Percentiles rank a stretch among this genome's conserved stretches.
Evolutionary conservation across 2,797 vertebrate genomes (phyloP).

Genomic region (Tadarida brasiliensis): DNA sequence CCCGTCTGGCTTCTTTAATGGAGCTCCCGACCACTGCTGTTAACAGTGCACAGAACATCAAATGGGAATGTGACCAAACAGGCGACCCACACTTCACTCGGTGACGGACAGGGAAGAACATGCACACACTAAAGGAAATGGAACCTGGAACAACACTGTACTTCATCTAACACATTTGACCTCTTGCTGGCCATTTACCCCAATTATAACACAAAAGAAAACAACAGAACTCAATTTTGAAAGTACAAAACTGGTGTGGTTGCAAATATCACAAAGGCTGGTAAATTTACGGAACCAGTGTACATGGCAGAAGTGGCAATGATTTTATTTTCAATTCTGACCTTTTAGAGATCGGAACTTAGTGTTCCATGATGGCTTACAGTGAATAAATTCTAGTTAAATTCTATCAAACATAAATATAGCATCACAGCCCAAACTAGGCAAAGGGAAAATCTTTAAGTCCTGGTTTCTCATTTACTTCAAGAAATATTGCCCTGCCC

Average conservation of each 20-base stretch:
- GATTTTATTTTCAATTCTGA: background rate
- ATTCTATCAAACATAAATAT: background rate
- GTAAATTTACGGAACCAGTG: background rate
- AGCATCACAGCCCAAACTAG: constrained; percentile 5
- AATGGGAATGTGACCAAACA: background rate
- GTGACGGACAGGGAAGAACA: background rate
- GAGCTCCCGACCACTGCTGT: background rate
- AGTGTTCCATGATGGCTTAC: constrained; percentile 18
- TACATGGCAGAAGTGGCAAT: background rate
- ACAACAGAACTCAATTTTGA: background rate
- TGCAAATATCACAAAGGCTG: background rate
- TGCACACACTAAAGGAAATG: background rate
- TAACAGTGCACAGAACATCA: background rate
- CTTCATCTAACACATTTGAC: background rate
- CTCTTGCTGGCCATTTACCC: background rate
- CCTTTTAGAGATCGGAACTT: constrained; percentile 36
- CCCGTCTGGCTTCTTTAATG: background rate
- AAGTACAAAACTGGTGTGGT: background rate
- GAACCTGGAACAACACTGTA: background rate
- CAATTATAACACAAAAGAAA: background rate
- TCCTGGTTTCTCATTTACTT: constrained; percentile 42
- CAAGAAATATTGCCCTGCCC: constrained; percentile 11
- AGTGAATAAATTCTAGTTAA: constrained; percentile 27
- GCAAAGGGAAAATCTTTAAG: constrained; percentile 16
- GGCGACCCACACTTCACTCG: background rate